phyloP scores from a whole-genome alignment of 2,888 invertebrate genomes.

The Habroteleia sp. region DNA sequence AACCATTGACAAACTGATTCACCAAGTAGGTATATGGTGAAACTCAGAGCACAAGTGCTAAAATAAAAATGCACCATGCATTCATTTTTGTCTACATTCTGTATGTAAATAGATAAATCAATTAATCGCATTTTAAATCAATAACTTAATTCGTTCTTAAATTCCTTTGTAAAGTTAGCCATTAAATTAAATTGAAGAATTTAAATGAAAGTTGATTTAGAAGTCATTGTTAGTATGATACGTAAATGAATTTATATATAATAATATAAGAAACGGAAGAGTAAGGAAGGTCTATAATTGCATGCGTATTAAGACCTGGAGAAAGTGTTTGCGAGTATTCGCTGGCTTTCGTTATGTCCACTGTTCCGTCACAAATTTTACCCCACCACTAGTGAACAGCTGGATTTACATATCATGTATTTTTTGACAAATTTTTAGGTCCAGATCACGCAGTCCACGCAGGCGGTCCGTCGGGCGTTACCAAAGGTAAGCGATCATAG shows the following conservation, averaged over 20 bases:
- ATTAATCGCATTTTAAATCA: too few relatives aligned
- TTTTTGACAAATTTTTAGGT: constrained; percentile 75
- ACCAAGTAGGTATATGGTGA: constrained; percentile 73
- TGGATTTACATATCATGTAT: constrained; percentile 69
- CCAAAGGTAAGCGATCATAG: constrained; percentile 72
- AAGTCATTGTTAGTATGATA: too few relatives aligned
- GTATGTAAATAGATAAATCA: too few relatives aligned
- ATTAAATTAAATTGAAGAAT: too few relatives aligned
- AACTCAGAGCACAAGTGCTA: constrained; percentile 63
- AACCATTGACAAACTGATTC: constrained; percentile 66
- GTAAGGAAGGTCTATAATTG: constrained; percentile 31
- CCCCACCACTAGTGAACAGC: constrained; percentile 63
- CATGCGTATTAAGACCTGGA: constrained; percentile 23
- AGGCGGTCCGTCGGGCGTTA: constrained; percentile 72
- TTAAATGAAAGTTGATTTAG: too few relatives aligned
- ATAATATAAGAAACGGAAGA: constrained; percentile 33
- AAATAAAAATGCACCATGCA: constrained; percentile 65
- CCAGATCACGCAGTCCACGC: constrained; percentile 74
- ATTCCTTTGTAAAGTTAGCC: too few relatives aligned
- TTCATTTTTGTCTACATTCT: background rate
- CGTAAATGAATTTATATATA: too few relatives aligned
- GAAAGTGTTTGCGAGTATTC: constrained; percentile 45
- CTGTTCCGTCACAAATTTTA: constrained; percentile 59
- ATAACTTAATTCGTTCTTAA: too few relatives aligned
- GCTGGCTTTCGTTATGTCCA: constrained; percentile 45